Evolutionary conservation across 2,797 vertebrate genomes (phyloP).

Genomic region (Acanthiza pusilla): DNA sequence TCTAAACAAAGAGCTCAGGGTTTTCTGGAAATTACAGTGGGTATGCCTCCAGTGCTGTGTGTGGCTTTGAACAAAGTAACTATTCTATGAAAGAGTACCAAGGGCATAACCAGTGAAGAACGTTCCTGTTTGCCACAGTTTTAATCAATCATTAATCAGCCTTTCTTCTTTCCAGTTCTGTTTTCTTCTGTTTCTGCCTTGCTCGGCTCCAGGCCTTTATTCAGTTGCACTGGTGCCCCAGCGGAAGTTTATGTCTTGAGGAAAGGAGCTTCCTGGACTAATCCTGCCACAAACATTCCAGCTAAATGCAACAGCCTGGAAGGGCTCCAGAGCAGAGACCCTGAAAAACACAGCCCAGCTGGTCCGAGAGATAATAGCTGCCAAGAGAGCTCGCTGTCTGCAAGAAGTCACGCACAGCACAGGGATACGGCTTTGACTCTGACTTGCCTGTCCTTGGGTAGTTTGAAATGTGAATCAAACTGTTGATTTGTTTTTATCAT

Average conservation of each 20-base stretch:
- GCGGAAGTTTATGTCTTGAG: background rate
- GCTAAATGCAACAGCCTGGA: background rate
- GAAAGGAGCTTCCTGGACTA: background rate
- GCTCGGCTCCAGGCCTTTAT: background rate
- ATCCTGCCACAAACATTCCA: background rate
- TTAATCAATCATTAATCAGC: background rate
- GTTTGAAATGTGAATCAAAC: background rate
- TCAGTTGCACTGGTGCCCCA: background rate
- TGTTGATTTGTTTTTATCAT: too few relatives aligned
- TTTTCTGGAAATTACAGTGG: background rate
- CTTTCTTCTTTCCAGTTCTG: background rate
- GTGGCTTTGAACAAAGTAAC: background rate
- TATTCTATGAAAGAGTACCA: background rate
- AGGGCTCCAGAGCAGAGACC: constrained; percentile 12
- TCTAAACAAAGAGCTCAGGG: background rate
- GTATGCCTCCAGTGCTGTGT: background rate
- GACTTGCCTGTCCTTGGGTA: background rate
- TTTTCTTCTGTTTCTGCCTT: background rate
- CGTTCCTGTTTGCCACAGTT: background rate
- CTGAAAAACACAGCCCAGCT: constrained; percentile 52
- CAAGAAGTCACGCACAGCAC: background rate
- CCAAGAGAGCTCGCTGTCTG: background rate
- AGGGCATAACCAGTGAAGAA: background rate
- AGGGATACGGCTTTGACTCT: background rate
- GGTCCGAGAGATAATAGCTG: constrained; percentile 30